These are phyloP conservation scores for Caenorhabditis becei DNA, from an alignment of 2,888 invertebrate genomes.

Conservation along the genomic window DNA sequence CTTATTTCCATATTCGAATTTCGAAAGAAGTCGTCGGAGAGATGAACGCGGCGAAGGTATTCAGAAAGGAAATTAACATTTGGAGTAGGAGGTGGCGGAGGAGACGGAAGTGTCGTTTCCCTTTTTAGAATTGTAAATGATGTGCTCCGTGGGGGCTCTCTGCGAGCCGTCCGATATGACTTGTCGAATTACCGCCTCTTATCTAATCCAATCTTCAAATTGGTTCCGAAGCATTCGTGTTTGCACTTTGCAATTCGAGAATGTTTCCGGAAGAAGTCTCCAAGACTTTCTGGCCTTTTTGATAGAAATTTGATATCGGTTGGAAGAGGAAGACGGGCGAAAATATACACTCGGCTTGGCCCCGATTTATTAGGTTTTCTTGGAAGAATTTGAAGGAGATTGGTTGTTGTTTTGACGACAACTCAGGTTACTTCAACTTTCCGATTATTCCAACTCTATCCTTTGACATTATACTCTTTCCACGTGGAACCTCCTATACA, in stretches of 20 bases:
- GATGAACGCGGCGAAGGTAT: slow-evolving; percentile 41
- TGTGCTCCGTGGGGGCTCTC: slow-evolving; percentile 9
- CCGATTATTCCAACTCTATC: not conserved
- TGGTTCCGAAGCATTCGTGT: slow-evolving; percentile 26
- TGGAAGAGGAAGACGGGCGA: not conserved
- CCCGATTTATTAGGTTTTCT: slow-evolving; percentile 25
- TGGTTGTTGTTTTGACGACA: slow-evolving; percentile 20
- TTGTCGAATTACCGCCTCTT: slow-evolving; percentile 51
- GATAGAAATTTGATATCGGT: slow-evolving; percentile 44
- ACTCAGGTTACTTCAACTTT: not conserved
- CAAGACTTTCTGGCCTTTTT: slow-evolving; percentile 21
- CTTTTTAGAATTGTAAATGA: slow-evolving; percentile 61
- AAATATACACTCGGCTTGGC: not conserved
- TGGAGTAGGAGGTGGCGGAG: slow-evolving; percentile 27
- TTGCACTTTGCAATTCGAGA: slow-evolving; percentile 60
- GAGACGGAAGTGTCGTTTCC: slow-evolving; percentile 58
- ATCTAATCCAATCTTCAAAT: slow-evolving; percentile 50
- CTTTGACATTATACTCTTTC: too few species aligned
- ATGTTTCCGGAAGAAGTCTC: slow-evolving; percentile 22
- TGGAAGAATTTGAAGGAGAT: too few species aligned
- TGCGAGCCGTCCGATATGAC: slow-evolving; percentile 19
- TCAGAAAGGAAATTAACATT: slow-evolving; percentile 52
- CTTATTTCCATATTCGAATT: not conserved
- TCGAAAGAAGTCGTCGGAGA: slow-evolving; percentile 1
- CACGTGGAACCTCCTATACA: too few species aligned